A percentile compares a stretch with the other conserved stretches of the same genome.
Evolutionary conservation across 2,888 invertebrate genomes (phyloP).

Genomic region (Scrobipalpa costella): DNA sequence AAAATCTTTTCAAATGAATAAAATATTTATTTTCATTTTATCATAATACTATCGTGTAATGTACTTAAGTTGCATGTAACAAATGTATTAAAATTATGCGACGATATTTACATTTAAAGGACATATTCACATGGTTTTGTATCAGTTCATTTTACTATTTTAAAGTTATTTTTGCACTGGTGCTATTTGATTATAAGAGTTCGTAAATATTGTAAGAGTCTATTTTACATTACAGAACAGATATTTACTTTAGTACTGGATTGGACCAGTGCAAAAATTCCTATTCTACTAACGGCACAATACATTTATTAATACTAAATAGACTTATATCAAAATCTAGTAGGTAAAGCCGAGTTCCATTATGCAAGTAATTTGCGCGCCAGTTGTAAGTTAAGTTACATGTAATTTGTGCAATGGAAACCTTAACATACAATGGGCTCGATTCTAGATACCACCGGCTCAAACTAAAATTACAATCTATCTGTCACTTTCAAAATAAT

Average conservation of each 20-base stretch:
- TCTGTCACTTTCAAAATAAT: no score
- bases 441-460: no score
- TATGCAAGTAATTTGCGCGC: no score
- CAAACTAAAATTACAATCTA: no score
- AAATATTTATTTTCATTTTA: conserved; percentile 58
- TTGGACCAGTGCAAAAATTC: conserved; percentile 2
- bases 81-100: conserved; percentile 55
- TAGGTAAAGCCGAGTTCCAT: no score
- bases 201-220: no score
- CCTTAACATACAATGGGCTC: no score
- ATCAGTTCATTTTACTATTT: conserved; percentile 63
- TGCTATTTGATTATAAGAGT: neutral
- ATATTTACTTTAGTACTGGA: neutral
- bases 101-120: conserved; percentile 47
- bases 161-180: neutral
- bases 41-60: conserved; percentile 56
- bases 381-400: no score
- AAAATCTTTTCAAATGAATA: conserved; percentile 38
- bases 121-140: conserved; percentile 39
- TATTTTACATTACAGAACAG: no score
- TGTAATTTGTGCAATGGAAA: no score
- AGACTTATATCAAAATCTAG: neutral
- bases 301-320: conserved; percentile 52
- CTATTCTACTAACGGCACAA: conserved; percentile 61
- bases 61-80: conserved; percentile 50